phyloP scores from a whole-genome alignment of 2,113 vertebrate species.

The Lampris megalopsis region DNA sequence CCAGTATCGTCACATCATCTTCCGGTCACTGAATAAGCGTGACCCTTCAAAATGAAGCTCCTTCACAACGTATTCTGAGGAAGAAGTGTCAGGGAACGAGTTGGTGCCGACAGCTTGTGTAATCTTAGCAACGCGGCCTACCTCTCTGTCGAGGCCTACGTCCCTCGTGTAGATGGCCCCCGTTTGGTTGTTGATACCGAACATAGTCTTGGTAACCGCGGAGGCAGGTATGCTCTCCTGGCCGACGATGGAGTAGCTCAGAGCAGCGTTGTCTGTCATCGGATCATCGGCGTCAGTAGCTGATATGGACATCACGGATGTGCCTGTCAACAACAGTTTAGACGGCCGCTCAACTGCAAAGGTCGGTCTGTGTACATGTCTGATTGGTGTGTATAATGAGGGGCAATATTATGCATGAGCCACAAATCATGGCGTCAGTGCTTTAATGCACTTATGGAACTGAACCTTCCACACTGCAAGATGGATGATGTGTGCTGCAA shows the following conservation, averaged over 20 bases:
- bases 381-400: no score
- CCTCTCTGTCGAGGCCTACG: conserved; percentile 92
- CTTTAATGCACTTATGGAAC: no score
- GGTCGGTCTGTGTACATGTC: background rate
- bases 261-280: conserved; percentile 87
- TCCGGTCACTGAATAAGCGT: no score
- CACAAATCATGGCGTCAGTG: no score
- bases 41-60: no score
- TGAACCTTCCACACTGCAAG: no score
- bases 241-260: conserved; percentile 89
- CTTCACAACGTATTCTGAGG: no score
- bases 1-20: background rate
- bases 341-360: background rate
- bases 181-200: conserved; percentile 88
- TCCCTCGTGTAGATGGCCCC: conserved; percentile 90
- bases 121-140: conserved; percentile 55
- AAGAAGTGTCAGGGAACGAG: no score
- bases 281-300: conserved; percentile 92
- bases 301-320: conserved; percentile 87
- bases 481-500: no score
- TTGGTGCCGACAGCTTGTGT: background rate
- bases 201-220: conserved; percentile 82
- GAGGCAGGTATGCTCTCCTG: conserved; percentile 82
- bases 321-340: conserved; percentile 76
- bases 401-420: no score